Percentiles rank a stretch among this genome's conserved stretches.
phyloP scores from a whole-genome alignment of 1,140 invertebrate species.

The Brachionus asplanchnoidis region DNA sequence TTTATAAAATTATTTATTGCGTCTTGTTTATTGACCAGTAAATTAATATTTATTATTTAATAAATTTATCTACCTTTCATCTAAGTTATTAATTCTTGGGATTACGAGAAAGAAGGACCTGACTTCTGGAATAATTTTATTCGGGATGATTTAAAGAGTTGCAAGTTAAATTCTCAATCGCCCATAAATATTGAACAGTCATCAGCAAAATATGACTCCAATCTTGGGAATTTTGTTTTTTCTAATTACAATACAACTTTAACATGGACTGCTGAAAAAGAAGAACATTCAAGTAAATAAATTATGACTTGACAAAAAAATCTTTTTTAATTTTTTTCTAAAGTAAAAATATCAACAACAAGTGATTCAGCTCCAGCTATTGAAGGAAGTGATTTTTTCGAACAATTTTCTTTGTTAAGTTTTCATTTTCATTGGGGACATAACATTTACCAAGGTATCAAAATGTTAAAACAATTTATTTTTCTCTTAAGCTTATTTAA shows the following conservation, averaged over 20 bases:
- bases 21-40: too few species aligned
- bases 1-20: too few species aligned
- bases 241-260: conserved; percentile 42
- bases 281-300: conserved; percentile 42
- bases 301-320: neutral
- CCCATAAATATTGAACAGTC: conserved; percentile 41
- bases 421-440: conserved; percentile 42
- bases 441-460: conserved; percentile 12
- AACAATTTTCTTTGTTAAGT: neutral
- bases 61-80: too few species aligned
- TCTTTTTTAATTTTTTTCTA: too few species aligned
- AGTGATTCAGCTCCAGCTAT: neutral
- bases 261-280: conserved; percentile 44
- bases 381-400: conserved; percentile 3
- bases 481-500: neutral
- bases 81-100: too few species aligned
- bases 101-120: too few species aligned
- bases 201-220: conserved; percentile 43
- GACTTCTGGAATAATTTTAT: too few species aligned
- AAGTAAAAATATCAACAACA: neutral
- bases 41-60: too few species aligned
- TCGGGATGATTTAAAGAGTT: too few species aligned
- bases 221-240: conserved; percentile 44
- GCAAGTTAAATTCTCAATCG: neutral
- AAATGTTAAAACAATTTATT: neutral